These are phyloP conservation scores for Notamacropus eugenii DNA, from an alignment of 2,797 vertebrate genomes.

Conservation along the genomic window DNA sequence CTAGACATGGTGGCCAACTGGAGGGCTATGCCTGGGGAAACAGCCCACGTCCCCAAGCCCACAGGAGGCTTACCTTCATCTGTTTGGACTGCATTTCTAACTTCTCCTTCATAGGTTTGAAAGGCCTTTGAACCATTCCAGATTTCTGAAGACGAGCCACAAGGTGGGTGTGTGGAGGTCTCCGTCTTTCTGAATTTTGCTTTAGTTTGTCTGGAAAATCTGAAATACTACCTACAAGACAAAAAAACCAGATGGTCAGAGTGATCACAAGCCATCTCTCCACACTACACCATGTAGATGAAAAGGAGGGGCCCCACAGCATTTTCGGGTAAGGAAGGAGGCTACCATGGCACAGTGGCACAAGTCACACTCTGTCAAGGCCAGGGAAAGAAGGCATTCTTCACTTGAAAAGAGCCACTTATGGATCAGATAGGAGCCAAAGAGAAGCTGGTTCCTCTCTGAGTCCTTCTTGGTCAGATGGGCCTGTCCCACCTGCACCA, in stretches of 20 bases:
- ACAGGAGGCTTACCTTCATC: conserved; percentile 88
- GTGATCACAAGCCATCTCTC: too few species aligned
- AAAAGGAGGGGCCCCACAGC: not conserved
- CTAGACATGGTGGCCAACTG: not conserved
- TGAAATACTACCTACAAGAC: conserved; percentile 87
- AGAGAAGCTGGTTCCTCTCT: too few species aligned
- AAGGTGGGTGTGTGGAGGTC: conserved; percentile 86
- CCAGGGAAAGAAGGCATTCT: not conserved
- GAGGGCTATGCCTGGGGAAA: not conserved
- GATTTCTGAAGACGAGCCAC: conserved; percentile 84
- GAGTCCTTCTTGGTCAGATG: too few species aligned
- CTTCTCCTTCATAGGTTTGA: conserved; percentile 73
- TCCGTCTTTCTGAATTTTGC: conserved; percentile 83
- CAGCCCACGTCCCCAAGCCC: too few species aligned
- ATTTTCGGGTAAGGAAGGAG: too few species aligned
- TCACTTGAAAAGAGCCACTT: too few species aligned
- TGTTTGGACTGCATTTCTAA: conserved; percentile 89
- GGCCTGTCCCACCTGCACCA: too few species aligned
- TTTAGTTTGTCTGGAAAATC: conserved; percentile 86
- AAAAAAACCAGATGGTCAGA: not conserved
- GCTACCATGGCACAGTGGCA: not conserved
- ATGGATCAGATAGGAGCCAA: too few species aligned
- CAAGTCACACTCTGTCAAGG: too few species aligned
- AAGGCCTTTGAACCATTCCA: conserved; percentile 84
- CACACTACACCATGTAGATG: not conserved